A percentile compares a stretch with the other conserved stretches of the same genome.
These are phyloP conservation scores for Galendromus occidentalis DNA, from an alignment of 1,140 invertebrate species.

Conservation along the genomic window DNA sequence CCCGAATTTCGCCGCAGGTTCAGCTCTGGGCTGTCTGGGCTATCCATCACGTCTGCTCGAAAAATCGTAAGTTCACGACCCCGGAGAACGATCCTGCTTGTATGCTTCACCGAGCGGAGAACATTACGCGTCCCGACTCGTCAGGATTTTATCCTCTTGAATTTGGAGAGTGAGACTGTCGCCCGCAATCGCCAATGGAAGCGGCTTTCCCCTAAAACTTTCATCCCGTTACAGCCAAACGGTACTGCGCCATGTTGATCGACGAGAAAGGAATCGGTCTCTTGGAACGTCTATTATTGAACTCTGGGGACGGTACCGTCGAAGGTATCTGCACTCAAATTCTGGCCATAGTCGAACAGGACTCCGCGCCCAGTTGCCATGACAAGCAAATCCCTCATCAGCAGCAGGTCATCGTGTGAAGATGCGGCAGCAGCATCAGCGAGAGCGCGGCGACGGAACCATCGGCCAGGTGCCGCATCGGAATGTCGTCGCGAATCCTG, in stretches of 20 bases:
- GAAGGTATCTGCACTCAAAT: conserved; percentile 16
- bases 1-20: conserved; percentile 39
- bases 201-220: not conserved
- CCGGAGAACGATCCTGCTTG: not conserved
- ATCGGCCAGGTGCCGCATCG: not conserved
- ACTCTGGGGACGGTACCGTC: conserved; percentile 15
- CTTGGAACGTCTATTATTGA: conserved; percentile 28
- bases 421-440: not conserved
- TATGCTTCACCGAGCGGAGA: not conserved
- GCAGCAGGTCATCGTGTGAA: conserved; percentile 4
- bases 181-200: not conserved
- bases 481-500: too few species aligned
- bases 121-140: not conserved
- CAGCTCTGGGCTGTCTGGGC: conserved; percentile 66
- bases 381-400: not conserved
- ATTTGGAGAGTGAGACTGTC: not conserved
- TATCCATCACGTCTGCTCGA: conserved; percentile 57
- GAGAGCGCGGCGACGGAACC: not conserved
- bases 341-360: conserved; percentile 13
- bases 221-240: conserved; percentile 36
- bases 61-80: conserved; percentile 40
- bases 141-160: not conserved
- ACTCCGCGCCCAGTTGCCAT: conserved; percentile 5
- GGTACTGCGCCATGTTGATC: conserved; percentile 48
- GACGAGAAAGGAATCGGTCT: conserved; percentile 40